A percentile compares a stretch with the other conserved stretches of the same genome.
Conservation (phyloP, 2,113 vertebrate genomes). For the Rhineura floridana region DNA sequence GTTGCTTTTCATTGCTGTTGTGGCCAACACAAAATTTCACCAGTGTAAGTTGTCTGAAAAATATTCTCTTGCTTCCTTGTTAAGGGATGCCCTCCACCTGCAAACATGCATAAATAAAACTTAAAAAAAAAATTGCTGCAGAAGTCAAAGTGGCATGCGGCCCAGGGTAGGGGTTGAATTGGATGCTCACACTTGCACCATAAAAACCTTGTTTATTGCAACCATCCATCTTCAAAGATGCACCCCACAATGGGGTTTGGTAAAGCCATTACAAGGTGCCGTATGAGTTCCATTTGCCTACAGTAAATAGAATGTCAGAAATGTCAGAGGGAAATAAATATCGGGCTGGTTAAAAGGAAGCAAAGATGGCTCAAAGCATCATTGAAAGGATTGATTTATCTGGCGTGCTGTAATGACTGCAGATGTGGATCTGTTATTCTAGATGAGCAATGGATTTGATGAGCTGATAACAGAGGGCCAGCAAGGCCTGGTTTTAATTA, state of each 20-base stretch:
- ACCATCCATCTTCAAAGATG: constrained; percentile 83
- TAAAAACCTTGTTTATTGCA: constrained; percentile 82
- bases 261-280: constrained; percentile 85
- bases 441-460: constrained; percentile 87
- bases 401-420: constrained; percentile 85
- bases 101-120: constrained; percentile 67
- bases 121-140: constrained; percentile 68
- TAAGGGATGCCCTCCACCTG: constrained; percentile 70
- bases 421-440: constrained; percentile 89
- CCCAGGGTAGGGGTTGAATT: constrained; percentile 64
- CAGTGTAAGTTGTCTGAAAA: constrained; percentile 5
- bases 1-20: constrained; percentile 43
- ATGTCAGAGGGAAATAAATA: constrained; percentile 88
- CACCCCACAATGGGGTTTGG: constrained; percentile 81
- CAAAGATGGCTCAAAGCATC: constrained; percentile 83
- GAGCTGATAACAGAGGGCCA: constrained; percentile 83
- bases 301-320: constrained; percentile 91
- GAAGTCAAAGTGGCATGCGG: constrained; percentile 72
- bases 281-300: constrained; percentile 87
- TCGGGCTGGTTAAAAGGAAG: constrained; percentile 83
- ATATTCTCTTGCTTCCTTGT: constrained; percentile 65
- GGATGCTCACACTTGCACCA: constrained; percentile 75
- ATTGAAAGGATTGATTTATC: constrained; percentile 87
- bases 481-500: constrained; percentile 89
- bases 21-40: not conserved